Evolutionary conservation across 2,113 vertebrate genomes (phyloP).

Genomic region (Poeciliopsis occidentalis): DNA sequence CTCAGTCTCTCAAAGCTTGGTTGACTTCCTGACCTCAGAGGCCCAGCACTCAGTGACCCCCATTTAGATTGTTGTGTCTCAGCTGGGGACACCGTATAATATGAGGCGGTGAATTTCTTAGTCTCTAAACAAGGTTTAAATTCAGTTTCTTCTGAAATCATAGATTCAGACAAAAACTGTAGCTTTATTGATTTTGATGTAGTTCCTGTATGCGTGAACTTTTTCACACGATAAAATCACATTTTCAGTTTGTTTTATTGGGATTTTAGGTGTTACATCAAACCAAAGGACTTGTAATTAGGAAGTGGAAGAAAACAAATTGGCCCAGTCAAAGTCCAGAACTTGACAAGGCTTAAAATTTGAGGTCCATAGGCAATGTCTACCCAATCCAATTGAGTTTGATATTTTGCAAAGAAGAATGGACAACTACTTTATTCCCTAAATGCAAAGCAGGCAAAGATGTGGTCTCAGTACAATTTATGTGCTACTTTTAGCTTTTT

Average conservation of each 20-base stretch:
- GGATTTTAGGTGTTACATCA: neutral
- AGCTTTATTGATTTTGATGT: constrained; percentile 7
- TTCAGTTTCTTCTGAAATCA: constrained; percentile 2
- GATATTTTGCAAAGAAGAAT: neutral
- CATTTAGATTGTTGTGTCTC: constrained; percentile 33
- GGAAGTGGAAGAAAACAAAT: neutral
- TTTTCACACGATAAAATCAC: neutral
- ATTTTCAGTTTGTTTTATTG: neutral
- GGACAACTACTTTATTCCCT: neutral
- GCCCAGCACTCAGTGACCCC: constrained; percentile 59
- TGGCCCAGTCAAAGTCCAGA: neutral
- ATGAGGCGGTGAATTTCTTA: constrained; percentile 53
- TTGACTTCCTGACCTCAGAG: constrained; percentile 75
- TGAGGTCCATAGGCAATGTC: neutral
- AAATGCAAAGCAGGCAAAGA: neutral
- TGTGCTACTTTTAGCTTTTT: no score
- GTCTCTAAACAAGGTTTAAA: constrained; percentile 21
- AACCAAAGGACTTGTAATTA: neutral
- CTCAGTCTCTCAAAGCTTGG: constrained; percentile 48
- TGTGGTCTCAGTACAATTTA: neutral
- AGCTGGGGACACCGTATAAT: constrained; percentile 31
- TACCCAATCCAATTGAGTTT: neutral
- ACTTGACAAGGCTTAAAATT: no score
- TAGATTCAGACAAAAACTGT: no score
- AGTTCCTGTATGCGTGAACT: neutral